A percentile compares a stretch with the other conserved stretches of the same genome.
These are phyloP conservation scores for Rousettus leschenaultii DNA, from an alignment of 2,113 vertebrate species.

Conservation along the genomic window DNA sequence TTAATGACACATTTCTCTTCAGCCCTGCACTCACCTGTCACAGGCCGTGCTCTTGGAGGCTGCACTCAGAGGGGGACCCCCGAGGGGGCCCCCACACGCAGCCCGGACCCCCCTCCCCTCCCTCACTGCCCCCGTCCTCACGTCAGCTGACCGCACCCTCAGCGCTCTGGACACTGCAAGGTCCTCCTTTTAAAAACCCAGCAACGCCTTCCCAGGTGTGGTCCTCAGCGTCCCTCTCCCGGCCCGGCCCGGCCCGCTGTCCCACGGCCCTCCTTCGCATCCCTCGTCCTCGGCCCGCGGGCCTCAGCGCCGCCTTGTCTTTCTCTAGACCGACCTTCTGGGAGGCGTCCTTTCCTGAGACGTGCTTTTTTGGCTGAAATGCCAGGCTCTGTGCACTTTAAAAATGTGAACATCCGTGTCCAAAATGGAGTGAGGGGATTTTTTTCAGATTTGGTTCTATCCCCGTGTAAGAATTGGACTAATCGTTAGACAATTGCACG, in stretches of 20 bases:
- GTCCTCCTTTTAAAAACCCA: not conserved
- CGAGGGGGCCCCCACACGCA: not conserved
- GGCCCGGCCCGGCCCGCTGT: not conserved
- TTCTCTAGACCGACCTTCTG: not conserved
- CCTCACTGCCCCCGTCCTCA: not conserved
- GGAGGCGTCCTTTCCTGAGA: not conserved
- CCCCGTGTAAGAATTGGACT: not conserved
- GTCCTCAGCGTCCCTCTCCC: not conserved
- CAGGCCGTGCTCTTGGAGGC: not conserved
- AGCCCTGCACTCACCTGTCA: not conserved
- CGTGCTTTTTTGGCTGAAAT: not conserved
- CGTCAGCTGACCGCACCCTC: not conserved
- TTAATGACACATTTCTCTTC: not conserved
- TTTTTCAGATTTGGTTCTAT: not conserved
- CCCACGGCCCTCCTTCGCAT: not conserved
- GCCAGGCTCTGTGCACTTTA: not conserved
- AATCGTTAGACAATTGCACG: not conserved
- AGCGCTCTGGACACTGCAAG: not conserved
- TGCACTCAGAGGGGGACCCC: not conserved
- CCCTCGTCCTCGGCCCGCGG: rapidly evolving
- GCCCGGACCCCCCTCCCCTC: rapidly evolving
- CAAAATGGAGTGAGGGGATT: not conserved
- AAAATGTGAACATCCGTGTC: not conserved
- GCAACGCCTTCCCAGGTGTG: not conserved
- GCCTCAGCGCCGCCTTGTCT: not conserved